Evolutionary conservation across 2,113 vertebrate genomes (phyloP).

Genomic region (Ammodytes marinus): DNA sequence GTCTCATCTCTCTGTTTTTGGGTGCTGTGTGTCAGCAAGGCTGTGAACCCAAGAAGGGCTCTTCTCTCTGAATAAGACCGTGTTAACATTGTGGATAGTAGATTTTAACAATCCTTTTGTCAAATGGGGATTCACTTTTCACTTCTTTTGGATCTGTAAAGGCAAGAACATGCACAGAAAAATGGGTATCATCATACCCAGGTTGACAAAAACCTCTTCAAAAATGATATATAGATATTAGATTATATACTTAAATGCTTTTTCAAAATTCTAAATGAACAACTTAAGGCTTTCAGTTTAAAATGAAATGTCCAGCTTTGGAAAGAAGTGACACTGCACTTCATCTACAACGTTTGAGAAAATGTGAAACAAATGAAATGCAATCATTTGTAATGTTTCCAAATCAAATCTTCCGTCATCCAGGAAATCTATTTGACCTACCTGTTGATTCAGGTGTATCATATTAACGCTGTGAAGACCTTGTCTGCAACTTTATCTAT

Average conservation of each 20-base stretch:
- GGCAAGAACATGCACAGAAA: conserved; percentile 32
- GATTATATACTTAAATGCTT: not conserved
- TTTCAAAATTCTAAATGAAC: not conserved
- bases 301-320: not conserved
- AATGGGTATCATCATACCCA: not conserved
- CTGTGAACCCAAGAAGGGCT: conserved; percentile 75
- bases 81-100: conserved; percentile 61
- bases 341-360: not conserved
- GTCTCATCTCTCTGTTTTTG: conserved; percentile 50
- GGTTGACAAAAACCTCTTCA: not conserved
- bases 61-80: conserved; percentile 77
- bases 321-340: too few species aligned
- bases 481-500: conserved; percentile 61
- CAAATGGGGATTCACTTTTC: not conserved
- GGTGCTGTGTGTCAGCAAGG: conserved; percentile 70
- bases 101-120: conserved; percentile 13
- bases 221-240: too few species aligned
- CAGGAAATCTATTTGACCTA: conserved; percentile 14
- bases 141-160: conserved; percentile 43
- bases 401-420: not conserved
- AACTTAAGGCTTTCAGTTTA: not conserved
- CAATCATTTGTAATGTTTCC: conserved; percentile 17
- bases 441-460: conserved; percentile 28
- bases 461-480: conserved; percentile 3
- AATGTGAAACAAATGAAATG: not conserved